Percentiles rank a stretch among this genome's conserved stretches.
Evolutionary conservation across 2,797 vertebrate genomes (phyloP).

Genomic region (Alauda arvensis): DNA sequence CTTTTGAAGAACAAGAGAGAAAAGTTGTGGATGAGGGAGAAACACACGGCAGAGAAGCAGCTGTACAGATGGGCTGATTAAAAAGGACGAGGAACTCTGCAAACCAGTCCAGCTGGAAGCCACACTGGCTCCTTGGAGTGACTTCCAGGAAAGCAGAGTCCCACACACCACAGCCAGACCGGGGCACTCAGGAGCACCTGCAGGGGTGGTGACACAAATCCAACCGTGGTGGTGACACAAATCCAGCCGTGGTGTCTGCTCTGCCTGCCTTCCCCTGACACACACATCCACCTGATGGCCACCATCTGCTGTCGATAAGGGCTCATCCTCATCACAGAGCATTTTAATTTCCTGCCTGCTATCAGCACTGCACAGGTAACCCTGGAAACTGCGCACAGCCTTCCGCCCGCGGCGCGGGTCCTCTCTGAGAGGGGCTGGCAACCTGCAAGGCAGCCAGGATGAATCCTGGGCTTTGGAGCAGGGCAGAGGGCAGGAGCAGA

Average conservation of each 20-base stretch:
- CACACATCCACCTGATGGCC: conserved; percentile 37
- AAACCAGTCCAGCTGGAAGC: neutral
- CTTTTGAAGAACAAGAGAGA: neutral
- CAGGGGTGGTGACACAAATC: neutral
- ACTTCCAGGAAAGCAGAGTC: neutral
- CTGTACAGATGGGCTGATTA: neutral
- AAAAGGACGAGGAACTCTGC: neutral
- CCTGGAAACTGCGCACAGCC: conserved; percentile 68
- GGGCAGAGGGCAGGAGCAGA: neutral
- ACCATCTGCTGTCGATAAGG: conserved; percentile 65
- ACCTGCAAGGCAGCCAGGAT: neutral
- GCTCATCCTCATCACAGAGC: conserved; percentile 49
- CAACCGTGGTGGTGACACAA: neutral
- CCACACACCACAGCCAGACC: neutral
- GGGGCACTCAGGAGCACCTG: neutral
- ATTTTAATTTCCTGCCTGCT: conserved; percentile 81
- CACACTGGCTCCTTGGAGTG: neutral
- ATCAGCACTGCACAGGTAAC: conserved; percentile 72
- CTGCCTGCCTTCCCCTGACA: conserved; percentile 40
- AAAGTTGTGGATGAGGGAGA: neutral
- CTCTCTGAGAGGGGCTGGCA: neutral
- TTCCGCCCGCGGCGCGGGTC: neutral
- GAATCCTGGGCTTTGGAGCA: neutral
- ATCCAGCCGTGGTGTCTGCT: neutral
- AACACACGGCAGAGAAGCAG: neutral